Percentiles rank a stretch among this genome's conserved stretches.
Evolutionary conservation across 2,888 invertebrate genomes (phyloP).

Genomic region (Acleris laterana): DNA sequence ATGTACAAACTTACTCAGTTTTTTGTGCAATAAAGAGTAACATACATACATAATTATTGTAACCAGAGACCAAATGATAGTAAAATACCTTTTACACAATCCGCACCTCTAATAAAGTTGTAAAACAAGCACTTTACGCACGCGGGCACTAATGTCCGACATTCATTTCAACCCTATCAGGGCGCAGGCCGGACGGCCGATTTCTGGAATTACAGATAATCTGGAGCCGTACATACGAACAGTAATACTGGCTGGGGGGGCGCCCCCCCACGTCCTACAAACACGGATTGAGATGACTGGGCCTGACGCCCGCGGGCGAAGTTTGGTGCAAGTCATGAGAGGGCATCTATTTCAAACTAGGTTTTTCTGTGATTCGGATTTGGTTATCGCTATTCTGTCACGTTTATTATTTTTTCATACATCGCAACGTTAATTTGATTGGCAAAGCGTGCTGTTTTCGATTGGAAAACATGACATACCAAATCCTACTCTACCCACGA

Average conservation of each 20-base stretch:
- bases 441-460: too few relatives aligned
- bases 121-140: conserved; percentile 25
- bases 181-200: conserved; percentile 28
- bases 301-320: conserved; percentile 60
- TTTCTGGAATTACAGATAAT: conserved; percentile 44
- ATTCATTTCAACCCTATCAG: conserved; percentile 27
- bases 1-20: too few relatives aligned
- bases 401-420: too few relatives aligned
- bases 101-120: conserved; percentile 10
- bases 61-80: too few relatives aligned
- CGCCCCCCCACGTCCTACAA: conserved; percentile 54
- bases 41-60: too few relatives aligned
- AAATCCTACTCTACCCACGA: too few relatives aligned
- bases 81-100: background rate
- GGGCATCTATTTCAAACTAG: background rate
- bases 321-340: conserved; percentile 43
- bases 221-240: conserved; percentile 45
- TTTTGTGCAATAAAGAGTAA: too few relatives aligned
- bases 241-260: conserved; percentile 49
- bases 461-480: too few relatives aligned
- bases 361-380: too few relatives aligned
- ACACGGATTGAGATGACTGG: conserved; percentile 68
- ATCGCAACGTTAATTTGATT: too few relatives aligned
- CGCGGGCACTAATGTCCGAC: conserved; percentile 15
- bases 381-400: too few relatives aligned